Evolutionary conservation across 2,113 vertebrate genomes (phyloP).

Genomic region (Balaenoptera acutorostrata): DNA sequence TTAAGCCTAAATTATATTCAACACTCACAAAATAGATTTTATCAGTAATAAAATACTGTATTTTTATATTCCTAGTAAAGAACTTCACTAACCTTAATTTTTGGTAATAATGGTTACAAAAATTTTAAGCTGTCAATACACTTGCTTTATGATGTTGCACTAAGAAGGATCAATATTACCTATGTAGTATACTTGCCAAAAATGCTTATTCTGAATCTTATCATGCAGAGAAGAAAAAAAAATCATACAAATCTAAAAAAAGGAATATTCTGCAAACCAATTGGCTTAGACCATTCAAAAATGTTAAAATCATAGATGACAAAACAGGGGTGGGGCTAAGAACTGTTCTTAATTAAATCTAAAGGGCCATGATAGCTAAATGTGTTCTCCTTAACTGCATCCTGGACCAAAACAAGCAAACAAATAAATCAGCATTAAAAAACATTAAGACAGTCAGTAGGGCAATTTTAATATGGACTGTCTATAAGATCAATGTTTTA

Average conservation of each 20-base stretch:
- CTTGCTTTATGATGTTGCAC: neutral
- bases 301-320: neutral
- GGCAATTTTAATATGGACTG: neutral
- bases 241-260: slow-evolving; percentile 4
- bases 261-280: neutral
- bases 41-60: neutral
- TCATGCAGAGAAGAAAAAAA: neutral
- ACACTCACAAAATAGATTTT: slow-evolving; percentile 9
- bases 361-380: neutral
- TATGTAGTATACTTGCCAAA: neutral
- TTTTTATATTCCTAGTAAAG: neutral
- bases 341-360: neutral
- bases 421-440: slow-evolving; percentile 17
- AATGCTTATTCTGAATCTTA: neutral
- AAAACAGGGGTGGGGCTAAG: neutral
- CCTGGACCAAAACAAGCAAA: neutral
- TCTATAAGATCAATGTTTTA: neutral
- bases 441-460: neutral
- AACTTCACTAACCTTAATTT: neutral
- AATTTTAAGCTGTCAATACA: neutral
- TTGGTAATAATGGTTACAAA: slow-evolving; percentile 1
- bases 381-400: neutral
- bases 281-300: neutral
- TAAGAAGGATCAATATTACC: neutral
- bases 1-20: neutral